phyloP scores from a whole-genome alignment of 23 tunicate genomes.

The Diplosoma virens region DNA sequence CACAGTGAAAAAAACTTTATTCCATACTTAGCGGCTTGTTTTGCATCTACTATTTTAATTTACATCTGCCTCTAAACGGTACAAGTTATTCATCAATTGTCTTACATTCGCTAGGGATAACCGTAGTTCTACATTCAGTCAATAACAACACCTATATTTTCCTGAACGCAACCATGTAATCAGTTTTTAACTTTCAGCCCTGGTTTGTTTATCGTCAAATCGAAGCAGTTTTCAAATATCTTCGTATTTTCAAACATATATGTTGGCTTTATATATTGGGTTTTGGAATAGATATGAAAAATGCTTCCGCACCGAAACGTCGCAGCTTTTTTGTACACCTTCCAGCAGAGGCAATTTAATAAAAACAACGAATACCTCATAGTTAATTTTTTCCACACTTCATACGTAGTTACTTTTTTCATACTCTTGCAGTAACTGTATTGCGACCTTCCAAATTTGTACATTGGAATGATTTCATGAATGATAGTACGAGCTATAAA shows the following conservation, averaged over 20 bases:
- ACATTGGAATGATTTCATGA: neutral
- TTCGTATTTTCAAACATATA: neutral
- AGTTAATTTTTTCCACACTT: neutral
- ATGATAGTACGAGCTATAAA: neutral
- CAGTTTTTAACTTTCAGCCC: neutral
- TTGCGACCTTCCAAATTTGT: neutral
- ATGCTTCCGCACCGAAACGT: neutral
- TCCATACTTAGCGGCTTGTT: too few relatives aligned
- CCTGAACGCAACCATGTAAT: neutral
- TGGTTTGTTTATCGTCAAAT: neutral
- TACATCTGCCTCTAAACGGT: too few relatives aligned
- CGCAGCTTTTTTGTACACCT: neutral
- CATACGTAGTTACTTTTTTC: too few relatives aligned
- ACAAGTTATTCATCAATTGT: too few relatives aligned
- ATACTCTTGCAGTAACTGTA: neutral
- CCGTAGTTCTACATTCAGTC: too few relatives aligned
- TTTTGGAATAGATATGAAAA: too few relatives aligned
- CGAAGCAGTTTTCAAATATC: neutral
- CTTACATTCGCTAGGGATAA: too few relatives aligned
- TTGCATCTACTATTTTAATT: too few relatives aligned
- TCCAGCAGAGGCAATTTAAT: neutral
- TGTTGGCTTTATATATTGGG: too few relatives aligned
- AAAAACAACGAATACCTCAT: neutral
- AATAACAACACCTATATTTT: neutral
- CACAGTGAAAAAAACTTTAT: too few relatives aligned